Base-by-base conservation (phyloP, 30 jellyfish, hydroid and myxozoan genomes). In the Pseudorhiza aurosa region DNA sequence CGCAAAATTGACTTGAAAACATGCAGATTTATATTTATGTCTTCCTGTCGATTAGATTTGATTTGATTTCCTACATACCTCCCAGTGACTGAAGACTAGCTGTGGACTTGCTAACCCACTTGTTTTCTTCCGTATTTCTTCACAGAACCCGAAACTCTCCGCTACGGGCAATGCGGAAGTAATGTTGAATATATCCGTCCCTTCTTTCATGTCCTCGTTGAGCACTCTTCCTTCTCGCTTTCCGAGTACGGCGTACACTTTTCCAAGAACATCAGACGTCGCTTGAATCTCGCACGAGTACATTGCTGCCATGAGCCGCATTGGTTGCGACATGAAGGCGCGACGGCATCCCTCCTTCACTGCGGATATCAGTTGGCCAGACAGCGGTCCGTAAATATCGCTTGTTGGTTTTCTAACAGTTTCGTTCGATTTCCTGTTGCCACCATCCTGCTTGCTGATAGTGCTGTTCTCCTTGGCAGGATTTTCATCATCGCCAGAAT, bases 61-160 rank as follows among this genome's bases (percentile, higher is more conserved):
- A 5, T 46, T 3, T 11, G 19, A 3, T 46, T 46, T 12, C 12
- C 1, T 1, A 44, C 76, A 50, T 68, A 94, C 99, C 97, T 90
- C 97, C 99, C 99, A 95, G 39, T 85, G 97, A 57, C 95, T 95
- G 89, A 95, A 95, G 30, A 83, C 87, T 27, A 95, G 81, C 60
- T 87, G 98, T 6, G 98, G 97, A 68, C 98, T 89, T 24, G 98
- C 99, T 64, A 90, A 44, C 6, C 99, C 99, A 73, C 99, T 95
- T 28, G 99, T 95, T 51, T 95, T 89, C 75, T 90, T 88, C 26
- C 99, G 94, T 8, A 85, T 90, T 64, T 95, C 99, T 65, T 95
- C 99, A 59, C 97, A 96, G 70, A 95, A 88, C n/a, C 99, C 99
- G 67, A 95, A 95, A 62, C 96, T 86, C 43, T 95, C 99, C 12